Evolutionary conservation across 2,113 vertebrate genomes (phyloP), one percentile per base, ranked within the genome.

Genomic region (Progne subis): DNA sequence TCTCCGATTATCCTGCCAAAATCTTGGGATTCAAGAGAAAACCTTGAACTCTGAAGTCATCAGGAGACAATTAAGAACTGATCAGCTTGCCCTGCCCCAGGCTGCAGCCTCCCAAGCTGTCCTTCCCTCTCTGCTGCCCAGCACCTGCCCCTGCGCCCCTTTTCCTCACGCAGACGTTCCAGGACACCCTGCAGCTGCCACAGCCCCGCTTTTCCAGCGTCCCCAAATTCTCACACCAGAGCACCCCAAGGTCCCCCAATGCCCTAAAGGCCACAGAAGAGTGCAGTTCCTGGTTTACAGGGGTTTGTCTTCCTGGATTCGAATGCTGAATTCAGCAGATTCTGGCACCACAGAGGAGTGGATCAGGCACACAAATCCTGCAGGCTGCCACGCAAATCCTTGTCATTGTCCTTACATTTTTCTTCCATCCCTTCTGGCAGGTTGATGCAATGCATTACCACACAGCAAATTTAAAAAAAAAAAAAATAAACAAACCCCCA

Each of bases 81-180:
- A 18, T 60, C 44, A 82, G 49, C 81, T 68, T 19, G 31, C 18
- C 31, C 74, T 78, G 43, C 56, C 39, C 65, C 60, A 16, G 50
- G 50, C 6, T 76, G 49, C 44, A 65, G 37, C 17, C 50, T 52
- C 44, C 3, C 1, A 6, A 41, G 8, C 2, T 1, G 2, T n/a
- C 70, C 55, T 61, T 32, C 59, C 50, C 57, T 47, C 63, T 28
- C 52, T n/a, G 41, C 74, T 52, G 52, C 20, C 71, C 90, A 29
- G 24, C 63, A 34, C 77, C 85, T 57, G 57, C 46, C 49, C 63
- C 74, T 25, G 1, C 3, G 0, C 68, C 34, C 37, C 1, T 26
- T 5, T 26, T 26, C 88, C 52, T 12, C 43, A 0, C 72, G 37
- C 59, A 2, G n/a, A 14, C 41, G 9, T 7, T 13, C 43, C 88